Evolutionary conservation across 2,888 invertebrate genomes (phyloP).

Genomic region (Scaptomyza tumidula): DNA sequence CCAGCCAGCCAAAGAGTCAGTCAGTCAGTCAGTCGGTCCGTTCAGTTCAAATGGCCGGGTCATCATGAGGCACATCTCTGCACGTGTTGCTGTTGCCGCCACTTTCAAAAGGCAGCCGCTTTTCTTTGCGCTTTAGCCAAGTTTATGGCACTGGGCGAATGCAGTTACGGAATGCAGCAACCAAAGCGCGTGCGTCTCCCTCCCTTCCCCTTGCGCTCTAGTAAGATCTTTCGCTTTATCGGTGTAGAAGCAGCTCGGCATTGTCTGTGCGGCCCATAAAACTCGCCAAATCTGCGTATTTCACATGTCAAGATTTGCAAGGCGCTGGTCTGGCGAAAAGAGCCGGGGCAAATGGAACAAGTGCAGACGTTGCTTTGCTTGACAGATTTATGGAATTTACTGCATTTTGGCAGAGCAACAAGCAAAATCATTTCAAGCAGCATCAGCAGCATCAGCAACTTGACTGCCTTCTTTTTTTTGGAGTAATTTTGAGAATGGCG

Average conservation of each 20-base stretch:
- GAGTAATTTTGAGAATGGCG: conserved; percentile 43
- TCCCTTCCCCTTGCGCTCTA: background rate
- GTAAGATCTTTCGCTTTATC: conserved; percentile 7
- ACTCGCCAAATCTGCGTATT: conserved; percentile 80
- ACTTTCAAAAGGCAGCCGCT: conserved; percentile 69
- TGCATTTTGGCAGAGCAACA: conserved; percentile 63
- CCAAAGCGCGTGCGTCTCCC: conserved; percentile 50
- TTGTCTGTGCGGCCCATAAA: conserved; percentile 76
- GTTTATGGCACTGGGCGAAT: conserved; percentile 78
- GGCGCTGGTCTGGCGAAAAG: conserved; percentile 45
- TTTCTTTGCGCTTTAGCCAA: conserved; percentile 77
- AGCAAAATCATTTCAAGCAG: conserved; percentile 23
- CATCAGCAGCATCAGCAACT: conserved; percentile 26
- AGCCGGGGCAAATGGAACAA: conserved; percentile 58
- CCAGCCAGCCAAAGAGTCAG: conserved; percentile 15
- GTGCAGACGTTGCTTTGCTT: conserved; percentile 75
- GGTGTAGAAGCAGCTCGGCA: conserved; percentile 20
- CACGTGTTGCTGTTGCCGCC: conserved; percentile 72
- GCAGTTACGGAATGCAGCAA: conserved; percentile 73
- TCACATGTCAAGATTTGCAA: conserved; percentile 78
- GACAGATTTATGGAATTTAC: conserved; percentile 82
- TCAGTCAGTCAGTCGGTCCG: conserved; percentile 16
- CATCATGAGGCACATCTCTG: conserved; percentile 69
- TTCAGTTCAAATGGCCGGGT: conserved; percentile 76
- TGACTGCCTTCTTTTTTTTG: conserved; percentile 33